Evolutionary conservation across 2,113 vertebrate genomes (phyloP), one percentile per base, ranked within the genome.

Genomic region (Pomatorhinus ruficollis): DNA sequence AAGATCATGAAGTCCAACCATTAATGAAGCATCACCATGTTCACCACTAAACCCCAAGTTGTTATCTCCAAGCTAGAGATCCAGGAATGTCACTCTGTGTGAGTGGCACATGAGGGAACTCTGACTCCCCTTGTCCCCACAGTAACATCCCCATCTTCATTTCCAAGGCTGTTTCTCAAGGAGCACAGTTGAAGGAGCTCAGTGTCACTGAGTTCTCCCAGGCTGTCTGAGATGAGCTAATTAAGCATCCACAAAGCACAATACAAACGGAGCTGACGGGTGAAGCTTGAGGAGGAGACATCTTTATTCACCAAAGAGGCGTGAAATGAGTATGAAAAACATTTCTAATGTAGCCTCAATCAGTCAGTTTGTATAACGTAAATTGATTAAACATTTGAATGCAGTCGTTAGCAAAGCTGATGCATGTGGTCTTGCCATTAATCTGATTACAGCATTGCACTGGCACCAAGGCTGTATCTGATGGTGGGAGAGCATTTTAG

Each of bases 1-100:
- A 40, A 40, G 45, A 31, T 15, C 14, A 25, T 19, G 14, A 61
- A 35, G 6, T 27, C 9, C 45, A 47, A 25, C 14, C 45, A 31
- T 9, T 69, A 69, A 68, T 0, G 1, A 31, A 65, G 33, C 47
- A 31, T 19, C 0, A 0, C 13, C 28, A 47, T 8, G 3, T 11
- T 76, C 54, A 19, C 17, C 16, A 23, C 31, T 42, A 23, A 76
- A 28, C 7, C 3, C 17, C 25, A 54, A 31, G 56, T 47, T 35
- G 40, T 12, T 25, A 7, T 22, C 17, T 47, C 60, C n/a, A n/a
- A n/a, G n/a, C 40, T 2, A 64, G 60, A 78, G 28, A 88, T 45
- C n/a, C 47, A 63, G 21, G 91, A 90, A 37, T 87, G 71, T 79
- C 85, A 81, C 28, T 44, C 10, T 50, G 9, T 2, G 1, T 11